phyloP scores from a whole-genome alignment of 2,797 vertebrate genomes.

The Fratercula arctica region DNA sequence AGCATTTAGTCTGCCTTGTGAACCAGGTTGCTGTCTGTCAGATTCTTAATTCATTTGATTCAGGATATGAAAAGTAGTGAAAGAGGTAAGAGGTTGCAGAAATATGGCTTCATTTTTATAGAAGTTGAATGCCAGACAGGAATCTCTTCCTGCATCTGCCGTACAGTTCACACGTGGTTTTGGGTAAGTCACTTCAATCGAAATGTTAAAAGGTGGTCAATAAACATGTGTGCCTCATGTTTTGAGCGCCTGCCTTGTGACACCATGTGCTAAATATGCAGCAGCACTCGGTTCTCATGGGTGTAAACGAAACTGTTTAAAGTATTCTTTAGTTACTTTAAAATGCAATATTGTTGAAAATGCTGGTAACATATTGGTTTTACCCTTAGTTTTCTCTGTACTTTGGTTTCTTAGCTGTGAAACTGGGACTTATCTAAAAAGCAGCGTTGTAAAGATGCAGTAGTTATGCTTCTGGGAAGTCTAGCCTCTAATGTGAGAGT shows the following conservation, averaged over 20 bases:
- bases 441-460: not conserved
- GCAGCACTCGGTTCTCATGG: not conserved
- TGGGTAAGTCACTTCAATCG: not conserved
- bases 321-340: not conserved
- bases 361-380: not conserved
- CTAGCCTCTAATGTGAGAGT: not conserved
- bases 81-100: not conserved
- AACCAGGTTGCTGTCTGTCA: not conserved
- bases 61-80: not conserved
- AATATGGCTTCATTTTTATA: not conserved
- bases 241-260: not conserved
- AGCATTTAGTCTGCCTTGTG: not conserved
- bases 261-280: accelerated
- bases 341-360: not conserved
- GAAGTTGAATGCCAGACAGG: not conserved
- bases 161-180: not conserved
- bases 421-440: not conserved
- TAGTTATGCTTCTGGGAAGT: not conserved
- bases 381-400: not conserved
- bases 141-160: not conserved
- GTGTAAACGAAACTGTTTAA: not conserved
- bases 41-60: not conserved
- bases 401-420: not conserved
- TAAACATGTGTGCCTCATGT: not conserved
- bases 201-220: not conserved